Conservation (phyloP, 2,113 vertebrate genomes). For the Oryzias javanicus region DNA sequence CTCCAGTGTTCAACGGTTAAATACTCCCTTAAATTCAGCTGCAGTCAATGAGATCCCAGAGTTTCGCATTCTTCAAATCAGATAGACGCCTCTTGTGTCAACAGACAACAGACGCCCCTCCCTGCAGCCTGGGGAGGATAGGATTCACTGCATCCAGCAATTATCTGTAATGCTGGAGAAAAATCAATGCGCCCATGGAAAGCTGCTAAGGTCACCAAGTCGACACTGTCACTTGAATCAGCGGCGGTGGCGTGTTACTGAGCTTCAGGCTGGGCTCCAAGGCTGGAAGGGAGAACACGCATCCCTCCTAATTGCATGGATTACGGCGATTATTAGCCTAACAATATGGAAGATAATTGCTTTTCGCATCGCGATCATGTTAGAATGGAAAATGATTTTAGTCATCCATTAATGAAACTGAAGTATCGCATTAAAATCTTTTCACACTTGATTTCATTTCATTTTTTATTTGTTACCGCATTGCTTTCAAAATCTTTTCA, state of each 20-base stretch:
- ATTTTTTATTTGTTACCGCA: not conserved
- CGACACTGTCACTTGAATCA: slow-evolving; percentile 61
- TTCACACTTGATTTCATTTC: slow-evolving; percentile 1
- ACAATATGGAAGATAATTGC: slow-evolving; percentile 45
- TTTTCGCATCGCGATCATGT: slow-evolving; percentile 16
- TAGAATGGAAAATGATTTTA: slow-evolving; percentile 9
- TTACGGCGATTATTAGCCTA: slow-evolving; percentile 38
- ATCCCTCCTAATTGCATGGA: slow-evolving; percentile 40
- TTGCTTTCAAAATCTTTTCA: not conserved
- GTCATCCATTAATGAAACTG: slow-evolving; percentile 8
- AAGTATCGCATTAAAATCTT: slow-evolving; percentile 2
- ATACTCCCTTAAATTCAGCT: slow-evolving; percentile 49
- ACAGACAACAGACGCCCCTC: slow-evolving; percentile 68
- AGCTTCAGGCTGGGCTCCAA: slow-evolving; percentile 36
- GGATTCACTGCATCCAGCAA: slow-evolving; percentile 85
- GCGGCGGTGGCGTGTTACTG: slow-evolving; percentile 32
- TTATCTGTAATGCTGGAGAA: slow-evolving; percentile 86
- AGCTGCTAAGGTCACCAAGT: slow-evolving; percentile 79
- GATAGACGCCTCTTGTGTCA: slow-evolving; percentile 62
- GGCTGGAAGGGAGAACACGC: slow-evolving; percentile 33
- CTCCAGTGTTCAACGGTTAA: not conserved
- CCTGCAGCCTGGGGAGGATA: slow-evolving; percentile 81
- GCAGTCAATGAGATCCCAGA: slow-evolving; percentile 61
- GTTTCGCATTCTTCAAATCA: slow-evolving; percentile 70
- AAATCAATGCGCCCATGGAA: slow-evolving; percentile 83